These are phyloP conservation scores for Apantesis nais DNA, from an alignment of 2,888 invertebrate genomes.

Conservation along the genomic window DNA sequence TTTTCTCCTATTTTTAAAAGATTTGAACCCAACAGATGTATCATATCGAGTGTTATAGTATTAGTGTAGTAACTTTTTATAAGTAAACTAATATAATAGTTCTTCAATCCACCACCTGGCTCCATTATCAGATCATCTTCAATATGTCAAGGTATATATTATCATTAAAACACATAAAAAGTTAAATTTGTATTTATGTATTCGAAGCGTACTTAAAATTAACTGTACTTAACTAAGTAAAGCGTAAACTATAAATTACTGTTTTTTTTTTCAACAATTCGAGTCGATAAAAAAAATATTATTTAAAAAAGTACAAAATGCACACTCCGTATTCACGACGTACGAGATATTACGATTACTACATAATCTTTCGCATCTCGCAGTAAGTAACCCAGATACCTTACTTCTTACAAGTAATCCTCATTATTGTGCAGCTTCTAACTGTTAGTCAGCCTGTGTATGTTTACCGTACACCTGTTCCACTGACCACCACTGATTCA, in stretches of 20 bases:
- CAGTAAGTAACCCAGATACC: slow-evolving; percentile 51
- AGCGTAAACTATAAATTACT: not conserved
- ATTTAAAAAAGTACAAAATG: slow-evolving; percentile 6
- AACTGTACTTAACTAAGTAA: not conserved
- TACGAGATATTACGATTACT: slow-evolving; percentile 15
- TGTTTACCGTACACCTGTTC: slow-evolving; percentile 64
- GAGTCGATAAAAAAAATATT: too few species aligned
- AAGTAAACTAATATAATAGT: too few species aligned
- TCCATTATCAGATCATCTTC: not conserved
- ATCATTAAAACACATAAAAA: not conserved
- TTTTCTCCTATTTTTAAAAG: not conserved
- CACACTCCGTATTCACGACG: slow-evolving; percentile 10
- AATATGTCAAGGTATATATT: not conserved
- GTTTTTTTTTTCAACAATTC: too few species aligned
- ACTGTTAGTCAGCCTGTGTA: slow-evolving; percentile 62
- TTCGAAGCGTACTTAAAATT: not conserved
- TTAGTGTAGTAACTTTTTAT: too few species aligned
- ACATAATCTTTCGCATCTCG: slow-evolving; percentile 12
- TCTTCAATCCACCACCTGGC: not conserved
- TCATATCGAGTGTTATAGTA: too few species aligned
- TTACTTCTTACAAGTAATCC: slow-evolving; percentile 49
- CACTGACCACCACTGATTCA: slow-evolving; percentile 52
- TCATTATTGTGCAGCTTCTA: slow-evolving; percentile 56
- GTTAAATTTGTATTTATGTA: not conserved
- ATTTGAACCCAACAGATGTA: not conserved